phyloP scores from a whole-genome alignment of 2,113 vertebrate genomes.

The Rissa tridactyla region DNA sequence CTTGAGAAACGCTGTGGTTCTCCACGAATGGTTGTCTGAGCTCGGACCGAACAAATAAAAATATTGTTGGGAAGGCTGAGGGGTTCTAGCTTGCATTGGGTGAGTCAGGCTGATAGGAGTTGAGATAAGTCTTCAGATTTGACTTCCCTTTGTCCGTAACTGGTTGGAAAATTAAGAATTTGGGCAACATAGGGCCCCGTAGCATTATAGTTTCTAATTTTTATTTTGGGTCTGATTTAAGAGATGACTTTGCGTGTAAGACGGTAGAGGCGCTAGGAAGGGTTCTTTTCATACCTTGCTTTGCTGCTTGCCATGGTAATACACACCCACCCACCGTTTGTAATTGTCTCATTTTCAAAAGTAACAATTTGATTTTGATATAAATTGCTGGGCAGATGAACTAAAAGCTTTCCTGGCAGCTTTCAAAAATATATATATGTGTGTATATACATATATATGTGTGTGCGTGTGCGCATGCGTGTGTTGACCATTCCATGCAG shows the following conservation, averaged over 20 bases:
- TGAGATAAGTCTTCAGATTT: not conserved
- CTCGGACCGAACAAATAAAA: not conserved
- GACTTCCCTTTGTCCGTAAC: not conserved
- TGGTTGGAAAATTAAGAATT: not conserved
- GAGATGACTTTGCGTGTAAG: not conserved
- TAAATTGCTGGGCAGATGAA: not conserved
- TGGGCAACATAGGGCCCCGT: not conserved
- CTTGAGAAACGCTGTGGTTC: not conserved
- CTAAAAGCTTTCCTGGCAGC: not conserved
- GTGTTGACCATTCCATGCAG: not conserved
- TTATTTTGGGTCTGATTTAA: not conserved
- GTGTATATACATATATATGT: not conserved
- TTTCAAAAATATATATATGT: not conserved
- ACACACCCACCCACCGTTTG: rapidly evolving
- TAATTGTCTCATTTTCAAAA: not conserved
- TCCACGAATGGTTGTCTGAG: not conserved
- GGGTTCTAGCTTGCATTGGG: not conserved
- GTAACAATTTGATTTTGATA: not conserved
- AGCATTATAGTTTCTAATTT: not conserved
- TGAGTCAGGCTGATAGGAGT: not conserved
- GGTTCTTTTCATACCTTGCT: not conserved
- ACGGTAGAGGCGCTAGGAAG: not conserved
- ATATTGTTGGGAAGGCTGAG: not conserved
- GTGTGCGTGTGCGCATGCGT: rapidly evolving
- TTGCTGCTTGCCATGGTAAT: not conserved